These are phyloP conservation scores for Sphaeridia pumilis DNA, from an alignment of 2,888 invertebrate genomes.

Conservation along the genomic window DNA sequence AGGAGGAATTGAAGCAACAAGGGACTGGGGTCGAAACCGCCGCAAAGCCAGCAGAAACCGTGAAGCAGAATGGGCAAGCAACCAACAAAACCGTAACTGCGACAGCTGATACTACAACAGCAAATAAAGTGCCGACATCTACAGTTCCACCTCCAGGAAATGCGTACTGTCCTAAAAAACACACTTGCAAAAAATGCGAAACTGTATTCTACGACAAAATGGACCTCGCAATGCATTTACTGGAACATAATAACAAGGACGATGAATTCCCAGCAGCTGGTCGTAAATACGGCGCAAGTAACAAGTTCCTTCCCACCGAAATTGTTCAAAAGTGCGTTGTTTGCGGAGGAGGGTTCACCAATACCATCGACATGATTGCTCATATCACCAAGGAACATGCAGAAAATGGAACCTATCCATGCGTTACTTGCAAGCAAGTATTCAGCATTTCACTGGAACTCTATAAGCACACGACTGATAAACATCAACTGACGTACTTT, in stretches of 20 bases:
- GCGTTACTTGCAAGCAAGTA: background rate
- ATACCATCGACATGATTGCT: background rate
- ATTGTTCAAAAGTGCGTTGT: conserved; percentile 3
- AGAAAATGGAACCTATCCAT: background rate
- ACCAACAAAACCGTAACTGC: background rate
- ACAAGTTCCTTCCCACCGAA: background rate
- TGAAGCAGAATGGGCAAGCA: background rate
- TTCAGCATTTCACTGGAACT: background rate
- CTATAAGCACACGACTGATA: background rate
- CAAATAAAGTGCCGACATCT: background rate
- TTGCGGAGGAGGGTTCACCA: background rate
- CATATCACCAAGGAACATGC: background rate
- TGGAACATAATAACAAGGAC: background rate
- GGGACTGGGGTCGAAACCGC: background rate
- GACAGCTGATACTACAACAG: background rate
- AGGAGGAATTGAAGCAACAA: too few species aligned
- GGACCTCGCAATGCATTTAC: background rate
- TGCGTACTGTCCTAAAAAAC: background rate
- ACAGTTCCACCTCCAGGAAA: background rate
- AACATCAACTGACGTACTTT: background rate
- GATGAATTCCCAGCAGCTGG: background rate
- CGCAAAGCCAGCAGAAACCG: background rate
- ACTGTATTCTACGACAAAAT: background rate
- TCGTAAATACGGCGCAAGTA: background rate
- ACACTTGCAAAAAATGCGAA: background rate